Evolutionary conservation across 2,113 vertebrate genomes (phyloP), one percentile per base, ranked within the genome.

Genomic region (Pterophyllum scalare): DNA sequence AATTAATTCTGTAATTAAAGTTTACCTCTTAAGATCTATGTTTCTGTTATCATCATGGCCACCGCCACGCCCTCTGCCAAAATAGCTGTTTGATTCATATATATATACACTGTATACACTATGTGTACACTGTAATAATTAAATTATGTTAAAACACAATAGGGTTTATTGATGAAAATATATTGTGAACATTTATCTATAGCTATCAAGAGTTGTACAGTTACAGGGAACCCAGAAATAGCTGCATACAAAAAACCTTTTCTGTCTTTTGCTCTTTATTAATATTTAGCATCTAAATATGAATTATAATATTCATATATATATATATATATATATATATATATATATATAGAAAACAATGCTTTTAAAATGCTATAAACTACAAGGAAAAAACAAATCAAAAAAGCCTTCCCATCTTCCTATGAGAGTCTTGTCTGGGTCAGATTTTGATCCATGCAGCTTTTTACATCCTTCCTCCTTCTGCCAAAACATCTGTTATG

Each of bases 1-100:
- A 92, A 92, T 88, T 85, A 1, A 80, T 89, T 82, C 80, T 94
- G 91, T 87, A 80, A 91, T 92, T 90, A 82, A 91, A 82, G 58
- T 82, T 89, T 87, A 80, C 88, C 89, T 76, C 52, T 83, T 64
- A 64, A 84, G 77, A 72, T 87, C 40, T 75, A 65, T 79, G 80
- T 67, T 64, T 61, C 15, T 59, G 5, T 64, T 11, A 15, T 67
- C 56, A 52, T 52, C 19, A 62, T 33, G 2, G 11, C 26, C 40
- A 28, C 49, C 15, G 1, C 26, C 58, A 70, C 46, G 12, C 61
- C 59, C 60, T 78, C 59, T 61, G 31, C 28, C 38, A 54, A 20
- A 54, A n/a, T n/a, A 26, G 75, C 43, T 28, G 28, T 28, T 28
- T 28, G 28, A 28, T 28, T 28, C 28, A 28, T 28, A 28, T n/a